phyloP scores from a whole-genome alignment of 2,113 vertebrate species.

The Brachirus orientalis region DNA sequence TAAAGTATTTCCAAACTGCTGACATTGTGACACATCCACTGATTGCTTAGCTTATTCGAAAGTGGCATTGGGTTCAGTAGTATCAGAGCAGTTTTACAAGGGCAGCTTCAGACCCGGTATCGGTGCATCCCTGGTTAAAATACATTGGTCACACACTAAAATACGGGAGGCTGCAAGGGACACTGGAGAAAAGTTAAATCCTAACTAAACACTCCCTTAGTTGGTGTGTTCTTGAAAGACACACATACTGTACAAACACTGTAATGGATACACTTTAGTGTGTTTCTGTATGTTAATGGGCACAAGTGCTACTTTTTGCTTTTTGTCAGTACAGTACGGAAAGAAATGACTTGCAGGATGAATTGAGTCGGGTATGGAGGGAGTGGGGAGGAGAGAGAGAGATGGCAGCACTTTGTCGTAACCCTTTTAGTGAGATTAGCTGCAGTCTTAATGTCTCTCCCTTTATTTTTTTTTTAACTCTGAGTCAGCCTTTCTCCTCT shows the following conservation, averaged over 20 bases:
- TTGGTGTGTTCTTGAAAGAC: constrained; percentile 22
- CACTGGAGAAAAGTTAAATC: neutral
- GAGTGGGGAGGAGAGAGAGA: constrained; percentile 39
- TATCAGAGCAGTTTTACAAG: too few relatives aligned
- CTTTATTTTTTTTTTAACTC: constrained; percentile 79
- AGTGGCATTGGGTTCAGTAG: too few relatives aligned
- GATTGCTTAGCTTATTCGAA: too few relatives aligned
- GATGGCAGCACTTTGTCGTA: constrained; percentile 71
- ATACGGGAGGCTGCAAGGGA: too few relatives aligned
- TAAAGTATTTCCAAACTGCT: too few relatives aligned
- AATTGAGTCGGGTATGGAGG: constrained; percentile 67
- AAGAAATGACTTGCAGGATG: constrained; percentile 71
- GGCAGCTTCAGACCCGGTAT: too few relatives aligned
- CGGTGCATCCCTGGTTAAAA: too few relatives aligned
- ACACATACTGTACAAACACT: constrained; percentile 17
- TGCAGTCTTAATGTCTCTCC: constrained; percentile 77
- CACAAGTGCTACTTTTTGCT: constrained; percentile 43
- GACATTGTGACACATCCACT: too few relatives aligned
- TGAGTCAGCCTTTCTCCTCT: constrained; percentile 70
- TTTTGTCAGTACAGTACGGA: constrained; percentile 59
- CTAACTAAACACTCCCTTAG: constrained; percentile 35
- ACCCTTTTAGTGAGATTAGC: constrained; percentile 86
- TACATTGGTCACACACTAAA: too few relatives aligned
- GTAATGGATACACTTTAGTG: constrained; percentile 22
- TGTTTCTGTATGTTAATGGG: constrained; percentile 58